A percentile compares a stretch with the other conserved stretches of the same genome.
These are phyloP conservation scores for Leucophenga maculata DNA, from an alignment of 2,888 invertebrate genomes.

Conservation along the genomic window DNA sequence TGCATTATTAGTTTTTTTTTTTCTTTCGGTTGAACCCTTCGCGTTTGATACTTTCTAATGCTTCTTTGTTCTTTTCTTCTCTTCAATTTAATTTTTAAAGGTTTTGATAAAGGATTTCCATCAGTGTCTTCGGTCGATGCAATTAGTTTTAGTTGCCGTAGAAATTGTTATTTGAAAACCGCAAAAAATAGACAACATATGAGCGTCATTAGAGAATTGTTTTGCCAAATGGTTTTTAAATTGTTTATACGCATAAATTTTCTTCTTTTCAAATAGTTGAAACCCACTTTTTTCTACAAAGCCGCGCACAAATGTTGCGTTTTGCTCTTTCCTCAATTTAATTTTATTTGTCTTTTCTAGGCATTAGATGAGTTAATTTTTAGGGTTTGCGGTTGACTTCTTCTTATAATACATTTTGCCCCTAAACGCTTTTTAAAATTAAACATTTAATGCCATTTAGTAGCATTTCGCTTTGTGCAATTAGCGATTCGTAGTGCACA, in stretches of 20 bases:
- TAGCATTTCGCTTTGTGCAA: constrained; percentile 1
- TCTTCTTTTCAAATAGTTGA: constrained; percentile 6
- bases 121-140: constrained; percentile 30
- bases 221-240: constrained; percentile 66
- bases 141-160: constrained; percentile 47
- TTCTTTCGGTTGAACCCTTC: constrained; percentile 15
- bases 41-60: background rate
- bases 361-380: constrained; percentile 53
- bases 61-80: constrained; percentile 16
- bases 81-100: constrained; percentile 26
- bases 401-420: too few species aligned
- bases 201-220: constrained; percentile 66
- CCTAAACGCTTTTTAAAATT: constrained; percentile 15
- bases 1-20: background rate
- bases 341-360: constrained; percentile 46
- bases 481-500: constrained; percentile 45
- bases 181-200: constrained; percentile 61
- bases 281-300: background rate
- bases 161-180: constrained; percentile 53
- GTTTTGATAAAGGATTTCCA: constrained; percentile 61
- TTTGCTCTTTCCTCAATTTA: constrained; percentile 27
- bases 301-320: constrained; percentile 12
- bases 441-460: constrained; percentile 32
- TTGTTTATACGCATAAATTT: constrained; percentile 58
- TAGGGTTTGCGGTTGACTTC: constrained; percentile 44